phyloP scores from a whole-genome alignment of 2,888 invertebrate genomes.

The Cepaea hortensis region DNA sequence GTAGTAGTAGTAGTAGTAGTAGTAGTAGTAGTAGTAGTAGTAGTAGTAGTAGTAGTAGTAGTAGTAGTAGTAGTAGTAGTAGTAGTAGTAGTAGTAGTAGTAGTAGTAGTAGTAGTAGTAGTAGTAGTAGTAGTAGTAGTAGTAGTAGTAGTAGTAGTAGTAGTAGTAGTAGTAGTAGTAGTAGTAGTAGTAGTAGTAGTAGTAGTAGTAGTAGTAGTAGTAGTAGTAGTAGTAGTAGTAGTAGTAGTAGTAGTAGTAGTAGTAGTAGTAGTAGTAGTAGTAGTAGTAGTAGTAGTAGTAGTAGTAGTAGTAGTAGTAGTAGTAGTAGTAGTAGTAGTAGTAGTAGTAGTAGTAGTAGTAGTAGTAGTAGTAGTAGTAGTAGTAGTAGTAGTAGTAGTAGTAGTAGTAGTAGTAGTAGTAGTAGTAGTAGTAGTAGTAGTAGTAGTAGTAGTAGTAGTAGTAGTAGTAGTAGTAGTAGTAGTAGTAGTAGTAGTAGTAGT shows the following conservation, averaged over 20 bases:
- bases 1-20: neutral
- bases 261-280: slow-evolving; percentile 40
- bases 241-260: slow-evolving; percentile 47
- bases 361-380: slow-evolving; percentile 14
- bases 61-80: slow-evolving; percentile 12
- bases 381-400: slow-evolving; percentile 48
- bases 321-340: slow-evolving; percentile 5
- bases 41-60: neutral
- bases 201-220: slow-evolving; percentile 6
- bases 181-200: slow-evolving; percentile 3
- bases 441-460: slow-evolving; percentile 7
- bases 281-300: neutral
- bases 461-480: slow-evolving; percentile 8
- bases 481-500: neutral
- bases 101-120: slow-evolving; percentile 42
- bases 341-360: neutral
- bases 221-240: too few species aligned
- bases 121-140: slow-evolving; percentile 47
- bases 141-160: neutral
- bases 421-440: neutral
- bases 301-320: neutral
- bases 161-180: neutral
- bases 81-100: too few species aligned
- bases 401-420: slow-evolving; percentile 23
- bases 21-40: neutral